Percentiles rank a stretch among this genome's conserved stretches.
Conservation (phyloP, 2,888 invertebrate genomes). For the Sericinus montela region DNA sequence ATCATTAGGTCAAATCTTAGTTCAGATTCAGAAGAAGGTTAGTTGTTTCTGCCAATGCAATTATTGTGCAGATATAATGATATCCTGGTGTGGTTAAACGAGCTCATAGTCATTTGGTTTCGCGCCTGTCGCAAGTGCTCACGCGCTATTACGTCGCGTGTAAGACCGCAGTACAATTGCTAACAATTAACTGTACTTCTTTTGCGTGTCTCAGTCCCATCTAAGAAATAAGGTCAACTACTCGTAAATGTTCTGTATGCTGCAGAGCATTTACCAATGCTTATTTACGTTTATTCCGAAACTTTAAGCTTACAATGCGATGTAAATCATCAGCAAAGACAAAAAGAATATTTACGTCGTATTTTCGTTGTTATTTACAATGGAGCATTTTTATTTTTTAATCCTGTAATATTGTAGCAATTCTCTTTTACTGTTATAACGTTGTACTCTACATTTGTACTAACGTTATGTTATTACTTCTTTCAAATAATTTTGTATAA, state of each 20-base stretch:
- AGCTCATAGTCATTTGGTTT: slow-evolving; percentile 26
- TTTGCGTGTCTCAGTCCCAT: slow-evolving; percentile 67
- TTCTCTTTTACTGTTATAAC: too few species aligned
- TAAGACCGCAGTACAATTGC: slow-evolving; percentile 68
- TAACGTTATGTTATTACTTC: too few species aligned
- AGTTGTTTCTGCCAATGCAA: not conserved
- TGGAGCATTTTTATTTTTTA: too few species aligned
- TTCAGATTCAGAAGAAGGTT: not conserved
- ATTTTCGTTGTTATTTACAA: too few species aligned
- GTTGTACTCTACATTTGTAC: too few species aligned
- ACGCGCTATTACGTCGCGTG: slow-evolving; percentile 70
- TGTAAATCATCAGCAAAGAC: too few species aligned
- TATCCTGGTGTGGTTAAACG: slow-evolving; percentile 1
- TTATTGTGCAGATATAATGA: not conserved
- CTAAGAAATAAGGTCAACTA: slow-evolving; percentile 65
- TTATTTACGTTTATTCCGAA: slow-evolving; percentile 3
- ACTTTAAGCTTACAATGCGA: slow-evolving; percentile 1
- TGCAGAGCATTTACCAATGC: too few species aligned
- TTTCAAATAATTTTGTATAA: too few species aligned
- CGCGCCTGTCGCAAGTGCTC: slow-evolving; percentile 46
- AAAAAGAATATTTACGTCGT: too few species aligned
- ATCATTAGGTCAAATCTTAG: too few species aligned
- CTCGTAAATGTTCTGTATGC: slow-evolving; percentile 13
- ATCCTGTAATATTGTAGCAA: too few species aligned
- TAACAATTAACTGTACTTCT: slow-evolving; percentile 70